These are phyloP conservation scores for Scaptomyza polygonia DNA, from an alignment of 2,888 invertebrate genomes.

Conservation along the genomic window DNA sequence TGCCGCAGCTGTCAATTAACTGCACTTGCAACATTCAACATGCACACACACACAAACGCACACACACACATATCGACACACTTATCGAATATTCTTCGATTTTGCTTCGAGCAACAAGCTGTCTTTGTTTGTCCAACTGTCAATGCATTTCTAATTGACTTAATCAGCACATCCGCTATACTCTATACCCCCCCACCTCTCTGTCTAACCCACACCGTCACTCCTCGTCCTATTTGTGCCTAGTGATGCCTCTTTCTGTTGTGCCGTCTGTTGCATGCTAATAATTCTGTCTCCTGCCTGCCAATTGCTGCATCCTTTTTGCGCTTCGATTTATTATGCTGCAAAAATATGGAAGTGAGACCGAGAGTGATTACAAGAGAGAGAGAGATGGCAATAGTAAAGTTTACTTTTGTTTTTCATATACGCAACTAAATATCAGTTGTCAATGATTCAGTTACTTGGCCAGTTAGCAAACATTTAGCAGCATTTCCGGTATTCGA, in stretches of 20 bases:
- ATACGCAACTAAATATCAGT: too few relatives aligned
- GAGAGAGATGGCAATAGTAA: slow-evolving; percentile 14
- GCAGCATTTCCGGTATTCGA: too few relatives aligned
- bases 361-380: not conserved
- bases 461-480: too few relatives aligned
- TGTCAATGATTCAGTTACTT: too few relatives aligned
- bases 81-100: slow-evolving; percentile 2
- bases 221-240: too few relatives aligned
- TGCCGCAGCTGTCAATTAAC: slow-evolving; percentile 1
- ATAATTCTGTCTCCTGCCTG: slow-evolving; percentile 29
- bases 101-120: slow-evolving; percentile 36
- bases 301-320: slow-evolving; percentile 47
- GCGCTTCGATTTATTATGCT: slow-evolving; percentile 32
- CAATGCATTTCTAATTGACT: slow-evolving; percentile 58
- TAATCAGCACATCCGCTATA: slow-evolving; percentile 33
- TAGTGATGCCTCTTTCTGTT: not conserved
- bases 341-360: not conserved
- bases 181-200: not conserved
- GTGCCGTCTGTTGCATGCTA: slow-evolving; percentile 19
- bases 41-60: too few relatives aligned
- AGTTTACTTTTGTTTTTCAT: not conserved
- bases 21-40: too few relatives aligned
- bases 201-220: too few relatives aligned
- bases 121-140: slow-evolving; percentile 45
- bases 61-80: not conserved